Conservation (phyloP, 2,797 vertebrate species). For the Australoheros facetus region DNA sequence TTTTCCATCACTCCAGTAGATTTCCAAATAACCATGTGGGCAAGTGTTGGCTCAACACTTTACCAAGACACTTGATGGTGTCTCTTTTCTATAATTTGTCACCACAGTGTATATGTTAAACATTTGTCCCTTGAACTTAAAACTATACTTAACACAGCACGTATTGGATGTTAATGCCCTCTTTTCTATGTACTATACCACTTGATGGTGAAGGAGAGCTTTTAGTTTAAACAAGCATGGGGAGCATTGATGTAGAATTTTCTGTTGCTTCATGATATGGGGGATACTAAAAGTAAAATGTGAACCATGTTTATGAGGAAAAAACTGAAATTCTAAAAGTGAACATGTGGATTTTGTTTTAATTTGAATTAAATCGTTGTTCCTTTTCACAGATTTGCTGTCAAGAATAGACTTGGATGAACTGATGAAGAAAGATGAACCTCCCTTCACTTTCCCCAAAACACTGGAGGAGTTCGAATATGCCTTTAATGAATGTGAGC, state of each 20-base stretch:
- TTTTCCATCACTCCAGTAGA: background rate
- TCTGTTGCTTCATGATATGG: background rate
- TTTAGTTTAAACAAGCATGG: background rate
- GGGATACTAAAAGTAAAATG: background rate
- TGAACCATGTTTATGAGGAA: background rate
- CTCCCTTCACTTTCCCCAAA: slow-evolving; percentile 93
- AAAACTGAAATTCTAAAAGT: background rate
- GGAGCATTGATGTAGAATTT: background rate
- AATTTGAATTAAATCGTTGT: background rate
- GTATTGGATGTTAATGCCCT: background rate
- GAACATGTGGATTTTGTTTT: background rate
- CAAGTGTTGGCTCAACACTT: background rate
- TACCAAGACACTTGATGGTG: background rate
- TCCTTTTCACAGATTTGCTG: slow-evolving; percentile 85
- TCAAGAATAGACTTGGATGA: slow-evolving; percentile 98
- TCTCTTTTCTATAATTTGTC: background rate
- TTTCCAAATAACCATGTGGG: background rate
- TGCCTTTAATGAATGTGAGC: slow-evolving; percentile 96
- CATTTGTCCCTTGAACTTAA: background rate
- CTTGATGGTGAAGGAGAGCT: background rate
- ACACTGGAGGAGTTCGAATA: slow-evolving; percentile 97
- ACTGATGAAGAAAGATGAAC: slow-evolving; percentile 99
- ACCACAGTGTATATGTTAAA: background rate
- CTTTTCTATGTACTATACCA: background rate
- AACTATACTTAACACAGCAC: background rate